Evolutionary conservation across 2,888 invertebrate species (phyloP).

Genomic region (Brenthis daphne): DNA sequence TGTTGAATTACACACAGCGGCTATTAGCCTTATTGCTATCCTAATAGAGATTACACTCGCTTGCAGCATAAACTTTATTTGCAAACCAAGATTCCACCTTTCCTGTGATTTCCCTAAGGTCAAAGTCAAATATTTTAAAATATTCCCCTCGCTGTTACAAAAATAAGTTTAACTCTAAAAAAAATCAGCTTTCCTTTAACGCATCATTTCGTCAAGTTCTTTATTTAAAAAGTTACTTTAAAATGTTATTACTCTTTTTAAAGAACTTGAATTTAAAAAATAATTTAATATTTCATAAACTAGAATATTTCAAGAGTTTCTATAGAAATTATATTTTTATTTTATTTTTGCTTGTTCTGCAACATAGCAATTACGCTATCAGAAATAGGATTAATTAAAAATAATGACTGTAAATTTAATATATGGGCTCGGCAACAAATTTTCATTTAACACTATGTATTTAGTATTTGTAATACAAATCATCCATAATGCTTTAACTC

Average conservation of each 20-base stretch:
- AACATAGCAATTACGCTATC: constrained; percentile 6
- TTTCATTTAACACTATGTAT: neutral
- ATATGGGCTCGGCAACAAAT: neutral
- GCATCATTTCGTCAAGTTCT: constrained; percentile 19
- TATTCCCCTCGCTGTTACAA: constrained; percentile 54
- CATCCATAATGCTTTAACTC: constrained; percentile 14
- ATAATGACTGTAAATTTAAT: constrained; percentile 3
- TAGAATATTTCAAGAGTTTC: neutral
- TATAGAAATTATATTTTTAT: neutral
- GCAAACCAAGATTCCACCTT: constrained; percentile 53
- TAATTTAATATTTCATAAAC: constrained; percentile 6
- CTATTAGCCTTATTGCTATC: constrained; percentile 43
- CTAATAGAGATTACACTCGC: constrained; percentile 55
- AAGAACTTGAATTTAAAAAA: neutral
- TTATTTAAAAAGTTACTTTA: constrained; percentile 15
- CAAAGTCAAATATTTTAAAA: constrained; percentile 66
- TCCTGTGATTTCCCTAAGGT: constrained; percentile 77
- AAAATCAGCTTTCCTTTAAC: constrained; percentile 28
- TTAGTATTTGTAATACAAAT: neutral
- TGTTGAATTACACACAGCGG: constrained; percentile 29
- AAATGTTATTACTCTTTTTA: no score
- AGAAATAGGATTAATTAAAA: constrained; percentile 15
- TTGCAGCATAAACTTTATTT: constrained; percentile 45
- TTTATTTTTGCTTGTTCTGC: neutral
- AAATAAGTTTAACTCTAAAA: constrained; percentile 34